These are phyloP conservation scores for Nesospiza acunhae DNA, from an alignment of 2,113 vertebrate genomes.

Conservation along the genomic window DNA sequence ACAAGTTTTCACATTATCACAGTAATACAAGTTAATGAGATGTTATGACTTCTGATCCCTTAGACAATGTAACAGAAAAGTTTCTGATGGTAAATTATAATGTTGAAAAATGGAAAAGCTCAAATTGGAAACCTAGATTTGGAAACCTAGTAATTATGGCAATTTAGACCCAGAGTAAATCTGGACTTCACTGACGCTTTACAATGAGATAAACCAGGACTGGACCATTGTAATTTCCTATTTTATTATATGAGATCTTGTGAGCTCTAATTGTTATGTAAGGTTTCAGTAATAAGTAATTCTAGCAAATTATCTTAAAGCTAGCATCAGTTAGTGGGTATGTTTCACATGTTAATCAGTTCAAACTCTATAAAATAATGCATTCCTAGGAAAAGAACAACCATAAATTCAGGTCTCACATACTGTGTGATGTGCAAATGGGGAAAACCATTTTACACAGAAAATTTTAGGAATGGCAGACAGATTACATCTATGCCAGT, in stretches of 20 bases:
- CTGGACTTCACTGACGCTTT: neutral
- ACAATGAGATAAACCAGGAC: neutral
- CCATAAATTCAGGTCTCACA: neutral
- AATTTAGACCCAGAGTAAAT: neutral
- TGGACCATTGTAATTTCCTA: neutral
- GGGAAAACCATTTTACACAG: neutral
- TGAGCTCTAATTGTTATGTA: neutral
- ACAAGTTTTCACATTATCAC: neutral
- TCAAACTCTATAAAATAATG: neutral
- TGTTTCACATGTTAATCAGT: neutral
- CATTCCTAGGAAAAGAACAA: neutral
- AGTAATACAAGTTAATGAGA: neutral
- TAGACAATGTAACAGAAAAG: neutral
- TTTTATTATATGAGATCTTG: neutral
- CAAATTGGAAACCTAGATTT: neutral
- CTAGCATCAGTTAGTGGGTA: neutral
- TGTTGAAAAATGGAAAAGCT: neutral
- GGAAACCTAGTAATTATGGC: neutral
- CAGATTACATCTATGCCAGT: neutral
- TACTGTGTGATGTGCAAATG: neutral
- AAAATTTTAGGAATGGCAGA: neutral
- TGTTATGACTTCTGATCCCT: neutral
- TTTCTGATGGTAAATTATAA: neutral
- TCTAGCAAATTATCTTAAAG: neutral
- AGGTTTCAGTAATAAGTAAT: neutral